Conservation (phyloP, 2,797 vertebrate genomes). For the Potorous gilbertii region DNA sequence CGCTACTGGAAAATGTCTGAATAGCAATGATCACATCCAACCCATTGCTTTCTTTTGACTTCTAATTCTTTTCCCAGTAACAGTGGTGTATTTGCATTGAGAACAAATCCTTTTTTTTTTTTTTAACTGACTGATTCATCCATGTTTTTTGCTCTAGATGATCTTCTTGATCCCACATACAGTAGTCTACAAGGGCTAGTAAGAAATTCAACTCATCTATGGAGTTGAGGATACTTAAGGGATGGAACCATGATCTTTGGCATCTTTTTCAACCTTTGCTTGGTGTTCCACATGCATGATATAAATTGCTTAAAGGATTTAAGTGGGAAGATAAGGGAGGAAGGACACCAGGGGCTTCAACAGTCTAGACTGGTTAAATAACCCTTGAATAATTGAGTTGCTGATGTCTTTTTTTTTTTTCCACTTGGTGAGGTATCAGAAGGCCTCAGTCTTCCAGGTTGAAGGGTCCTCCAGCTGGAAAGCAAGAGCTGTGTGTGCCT, state of each 20-base stretch:
- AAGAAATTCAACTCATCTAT: background rate
- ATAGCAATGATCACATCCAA: background rate
- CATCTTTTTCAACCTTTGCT: background rate
- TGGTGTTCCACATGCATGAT: background rate
- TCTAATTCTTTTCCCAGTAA: background rate
- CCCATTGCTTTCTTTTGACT: background rate
- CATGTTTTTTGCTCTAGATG: background rate
- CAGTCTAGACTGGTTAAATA: background rate
- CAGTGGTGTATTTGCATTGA: background rate
- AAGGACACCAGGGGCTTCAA: background rate
- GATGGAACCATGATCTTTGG: background rate
- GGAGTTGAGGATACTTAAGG: background rate
- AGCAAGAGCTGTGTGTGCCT: background rate
- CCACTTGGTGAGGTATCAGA: background rate
- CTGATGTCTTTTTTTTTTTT: background rate
- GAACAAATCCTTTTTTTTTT: background rate
- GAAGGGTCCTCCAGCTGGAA: slow-evolving; percentile 38
- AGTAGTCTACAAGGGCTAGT: background rate
- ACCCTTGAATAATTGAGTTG: slow-evolving; percentile 26
- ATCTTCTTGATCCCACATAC: background rate
- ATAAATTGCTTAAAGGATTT: background rate
- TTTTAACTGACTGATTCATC: background rate
- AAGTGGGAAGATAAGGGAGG: background rate
- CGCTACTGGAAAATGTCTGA: background rate
- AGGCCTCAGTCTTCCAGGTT: slow-evolving; percentile 40